Evolutionary conservation across 1,140 invertebrate genomes (phyloP), one percentile per base, ranked within the genome.

Genomic region (Bombus fervidus): DNA sequence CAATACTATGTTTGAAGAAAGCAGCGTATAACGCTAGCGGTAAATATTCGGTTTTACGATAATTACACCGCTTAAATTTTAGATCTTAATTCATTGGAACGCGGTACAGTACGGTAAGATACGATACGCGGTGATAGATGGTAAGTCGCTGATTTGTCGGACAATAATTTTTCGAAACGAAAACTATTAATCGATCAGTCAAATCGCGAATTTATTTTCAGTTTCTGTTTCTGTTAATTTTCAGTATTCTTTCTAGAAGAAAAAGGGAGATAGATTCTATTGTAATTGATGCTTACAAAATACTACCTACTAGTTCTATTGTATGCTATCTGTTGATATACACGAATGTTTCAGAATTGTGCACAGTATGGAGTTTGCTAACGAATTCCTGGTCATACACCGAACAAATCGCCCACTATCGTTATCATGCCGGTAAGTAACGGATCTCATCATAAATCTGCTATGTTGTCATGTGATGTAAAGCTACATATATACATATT

Each of bases 291-390:
- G 2, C 8, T 22, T 31, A 53, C 43, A 13, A 3, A 25, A 18
- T 37, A 59, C 6, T 57, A 57, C 47, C 28, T 53, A n/a, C 10
- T 59, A 28, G 43, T 3, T 28, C 28, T 31, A 43, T 41, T n/a
- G 6, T 15, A 62, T 47, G 47, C 62, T 59, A 22, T 53, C 57
- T 62, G 12, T 1, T 85, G 10, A 39, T 39, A 22, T 34, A 41
- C 66, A 10, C 47, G n/a, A 37, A 37, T 82, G 83, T 94, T 94
- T 87, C 88, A 94, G 94, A 90, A 73, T 53, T 94, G 9, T 94
- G 84, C 86, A 72, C 92, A 85, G 81, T 94, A 89, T 94, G 93
- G 91, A 93, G 87, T 85, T 84, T 92, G 76, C 86, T 89, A 34
- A 86, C 75, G 22, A 90, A 86, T 74, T 91, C 85, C 34, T 84